phyloP scores from a whole-genome alignment of 2,113 vertebrate genomes.

The Tauraco erythrolophus region DNA sequence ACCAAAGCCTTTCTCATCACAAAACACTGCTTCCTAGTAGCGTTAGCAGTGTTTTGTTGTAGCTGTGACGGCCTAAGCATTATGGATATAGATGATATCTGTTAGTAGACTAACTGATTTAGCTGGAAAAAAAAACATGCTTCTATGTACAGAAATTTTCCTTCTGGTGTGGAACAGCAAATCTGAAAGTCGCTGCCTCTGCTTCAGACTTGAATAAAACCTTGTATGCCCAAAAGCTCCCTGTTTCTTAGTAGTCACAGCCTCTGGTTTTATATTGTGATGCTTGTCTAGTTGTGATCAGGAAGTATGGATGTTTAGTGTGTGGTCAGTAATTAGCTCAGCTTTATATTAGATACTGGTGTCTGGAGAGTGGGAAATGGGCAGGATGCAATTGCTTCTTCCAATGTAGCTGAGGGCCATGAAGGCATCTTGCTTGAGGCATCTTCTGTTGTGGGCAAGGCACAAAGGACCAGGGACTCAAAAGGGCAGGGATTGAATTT shows the following conservation, averaged over 20 bases:
- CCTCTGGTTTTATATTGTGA: neutral
- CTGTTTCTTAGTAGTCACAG: neutral
- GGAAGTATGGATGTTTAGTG: neutral
- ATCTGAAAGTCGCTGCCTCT: neutral
- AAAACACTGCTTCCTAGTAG: neutral
- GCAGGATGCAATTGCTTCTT: neutral
- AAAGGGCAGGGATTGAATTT: neutral
- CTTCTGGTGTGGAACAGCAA: neutral
- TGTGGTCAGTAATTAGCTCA: neutral
- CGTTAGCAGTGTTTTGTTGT: neutral
- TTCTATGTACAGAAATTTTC: neutral
- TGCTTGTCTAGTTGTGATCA: neutral
- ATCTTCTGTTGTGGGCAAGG: neutral
- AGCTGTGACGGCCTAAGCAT: neutral
- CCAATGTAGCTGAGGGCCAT: neutral
- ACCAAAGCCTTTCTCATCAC: neutral
- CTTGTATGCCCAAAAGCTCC: rapidly evolving
- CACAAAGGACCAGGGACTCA: neutral
- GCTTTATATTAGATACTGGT: neutral
- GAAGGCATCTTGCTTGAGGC: neutral
- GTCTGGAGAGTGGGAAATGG: neutral
- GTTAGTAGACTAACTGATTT: neutral
- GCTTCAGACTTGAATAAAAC: neutral
- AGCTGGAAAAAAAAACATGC: rapidly evolving
- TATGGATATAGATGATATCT: neutral